Evolutionary conservation across 1,140 invertebrate genomes (phyloP), one percentile per base, ranked within the genome.

Genomic region (Bombus haemorrhoidalis): DNA sequence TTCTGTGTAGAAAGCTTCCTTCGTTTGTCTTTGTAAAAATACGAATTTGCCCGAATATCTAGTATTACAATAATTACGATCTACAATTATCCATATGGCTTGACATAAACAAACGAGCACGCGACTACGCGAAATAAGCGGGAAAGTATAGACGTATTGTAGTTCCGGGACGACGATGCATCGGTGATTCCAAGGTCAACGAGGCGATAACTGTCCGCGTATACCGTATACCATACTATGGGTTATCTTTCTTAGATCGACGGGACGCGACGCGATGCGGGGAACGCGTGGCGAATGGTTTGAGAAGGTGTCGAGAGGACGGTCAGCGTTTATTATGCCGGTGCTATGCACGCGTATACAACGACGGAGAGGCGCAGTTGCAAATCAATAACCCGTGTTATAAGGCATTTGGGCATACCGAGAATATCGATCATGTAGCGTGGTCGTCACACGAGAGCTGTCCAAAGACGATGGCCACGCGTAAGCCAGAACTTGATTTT

Each of bases 331-430:
- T 84, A 85, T 83, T 72, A 80, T 80, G 53, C 37, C 43, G 53
- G 72, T 66, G 64, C 80, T 85, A 84, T 59, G 82, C 82, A 69
- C 81, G 76, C 69, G 71, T 84, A 74, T 62, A 85, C 62, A 66
- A 15, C 32, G 75, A 28, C 34, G 64, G 75, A 69, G 82, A 84
- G 75, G 71, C 59, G 72, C 77, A 80, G 83, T 85, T 77, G 83
- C 83, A 71, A 85, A 85, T 87, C 83, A 72, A 87, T 85, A 85
- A 85, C 72, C 77, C 83, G 68, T 73, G 83, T 85, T 85, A 77
- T 81, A 85, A 85, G 71, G 83, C 41, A 81, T 85, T 85, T 85
- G 62, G 86, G 57, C 86, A 85, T 76, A 74, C 64, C 71, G 82
- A 62, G 37, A 73, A 87, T 84, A 87, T 85, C 81, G 83, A 87